phyloP scores from a whole-genome alignment of 30 jellyfish, hydroid and myxozoan species.

The Nemopilema nomurai region DNA sequence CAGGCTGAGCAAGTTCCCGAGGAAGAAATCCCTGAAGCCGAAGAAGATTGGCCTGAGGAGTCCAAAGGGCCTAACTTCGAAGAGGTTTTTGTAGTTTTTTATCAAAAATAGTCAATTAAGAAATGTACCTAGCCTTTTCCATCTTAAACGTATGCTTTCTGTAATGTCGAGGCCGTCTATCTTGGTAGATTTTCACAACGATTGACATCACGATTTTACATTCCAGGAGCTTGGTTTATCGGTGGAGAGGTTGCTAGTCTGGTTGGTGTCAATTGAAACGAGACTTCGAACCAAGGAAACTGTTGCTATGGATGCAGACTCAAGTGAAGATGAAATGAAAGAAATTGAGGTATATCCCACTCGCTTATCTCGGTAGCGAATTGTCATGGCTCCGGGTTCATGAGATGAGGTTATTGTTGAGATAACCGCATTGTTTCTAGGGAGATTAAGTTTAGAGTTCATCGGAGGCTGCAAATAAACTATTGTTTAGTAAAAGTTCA shows the following conservation, averaged over 20 bases:
- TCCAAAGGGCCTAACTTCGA: not conserved
- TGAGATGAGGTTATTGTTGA: too few relatives aligned
- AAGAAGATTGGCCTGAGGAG: not conserved
- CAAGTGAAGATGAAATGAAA: conserved; percentile 49
- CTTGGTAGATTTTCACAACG: too few relatives aligned
- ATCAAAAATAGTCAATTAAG: not conserved
- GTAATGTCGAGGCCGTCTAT: too few relatives aligned
- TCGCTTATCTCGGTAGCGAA: too few relatives aligned
- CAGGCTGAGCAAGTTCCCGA: conserved; percentile 4
- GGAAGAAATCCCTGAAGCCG: conserved; percentile 23
- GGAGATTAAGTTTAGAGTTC: not conserved
- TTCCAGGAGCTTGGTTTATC: conserved; percentile 60
- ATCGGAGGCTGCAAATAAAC: too few relatives aligned
- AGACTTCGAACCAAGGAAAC: conserved; percentile 65
- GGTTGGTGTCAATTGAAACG: conserved; percentile 59
- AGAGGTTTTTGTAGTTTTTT: not conserved
- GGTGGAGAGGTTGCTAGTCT: conserved; percentile 51
- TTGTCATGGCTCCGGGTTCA: too few relatives aligned
- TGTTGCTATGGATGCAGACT: conserved; percentile 70
- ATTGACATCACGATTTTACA: not conserved
- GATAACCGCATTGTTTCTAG: not conserved
- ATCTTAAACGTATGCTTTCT: too few relatives aligned
- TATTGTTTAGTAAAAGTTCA: too few relatives aligned
- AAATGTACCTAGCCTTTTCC: not conserved
- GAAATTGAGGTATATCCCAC: conserved; percentile 61